phyloP scores from a whole-genome alignment of 2,113 vertebrate genomes.

The Phylloscopus trochiloides region DNA sequence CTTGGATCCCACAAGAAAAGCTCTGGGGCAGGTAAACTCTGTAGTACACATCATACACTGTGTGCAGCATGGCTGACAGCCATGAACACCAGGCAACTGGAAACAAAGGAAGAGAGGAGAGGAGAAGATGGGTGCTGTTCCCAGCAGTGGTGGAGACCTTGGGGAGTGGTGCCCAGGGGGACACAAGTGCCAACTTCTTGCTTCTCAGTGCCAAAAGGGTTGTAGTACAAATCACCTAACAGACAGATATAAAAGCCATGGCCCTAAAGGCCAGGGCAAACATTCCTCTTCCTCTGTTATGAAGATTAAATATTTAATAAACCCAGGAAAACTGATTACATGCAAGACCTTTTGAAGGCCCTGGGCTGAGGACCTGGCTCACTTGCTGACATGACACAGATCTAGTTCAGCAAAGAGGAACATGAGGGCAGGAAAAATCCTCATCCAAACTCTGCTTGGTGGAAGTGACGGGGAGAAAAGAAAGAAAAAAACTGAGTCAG shows the following conservation, averaged over 20 bases:
- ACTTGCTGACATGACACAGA: background rate
- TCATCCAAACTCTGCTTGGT: background rate
- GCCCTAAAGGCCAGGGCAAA: background rate
- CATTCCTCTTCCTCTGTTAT: background rate
- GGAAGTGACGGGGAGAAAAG: background rate
- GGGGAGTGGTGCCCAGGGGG: background rate
- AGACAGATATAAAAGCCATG: background rate
- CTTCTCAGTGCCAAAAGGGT: background rate
- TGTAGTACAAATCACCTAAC: background rate
- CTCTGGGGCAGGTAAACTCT: background rate
- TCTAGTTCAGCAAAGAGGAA: background rate
- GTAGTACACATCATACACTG: accelerated
- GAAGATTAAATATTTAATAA: background rate
- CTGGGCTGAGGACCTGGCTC: background rate
- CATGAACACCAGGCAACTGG: accelerated
- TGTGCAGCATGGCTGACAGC: background rate
- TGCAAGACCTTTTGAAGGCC: background rate
- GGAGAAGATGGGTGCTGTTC: background rate
- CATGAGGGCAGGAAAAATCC: background rate
- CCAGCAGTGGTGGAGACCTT: background rate
- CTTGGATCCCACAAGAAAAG: background rate
- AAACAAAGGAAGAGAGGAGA: background rate
- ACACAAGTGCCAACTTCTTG: background rate
- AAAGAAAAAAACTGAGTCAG: background rate
- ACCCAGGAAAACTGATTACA: background rate